These are phyloP conservation scores for Psylliodes chrysocephalus DNA, from an alignment of 2,888 invertebrate species.

Conservation along the genomic window DNA sequence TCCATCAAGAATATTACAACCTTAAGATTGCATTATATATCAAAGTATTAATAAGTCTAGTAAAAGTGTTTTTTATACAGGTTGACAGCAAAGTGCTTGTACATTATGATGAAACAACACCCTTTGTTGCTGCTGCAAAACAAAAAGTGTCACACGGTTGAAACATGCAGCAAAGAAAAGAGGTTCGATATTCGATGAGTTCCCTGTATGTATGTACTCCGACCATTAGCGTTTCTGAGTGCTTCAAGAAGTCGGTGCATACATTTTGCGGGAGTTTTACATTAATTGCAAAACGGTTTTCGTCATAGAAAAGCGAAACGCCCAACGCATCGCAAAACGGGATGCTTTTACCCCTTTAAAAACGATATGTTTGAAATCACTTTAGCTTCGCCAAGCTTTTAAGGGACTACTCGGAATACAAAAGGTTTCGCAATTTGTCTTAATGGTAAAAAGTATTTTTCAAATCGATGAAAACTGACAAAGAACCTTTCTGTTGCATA, in stretches of 20 bases:
- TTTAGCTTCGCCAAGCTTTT: constrained; percentile 20
- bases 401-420: constrained; percentile 17
- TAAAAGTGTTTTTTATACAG: too few species aligned
- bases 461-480: neutral
- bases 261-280: constrained; percentile 25
- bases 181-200: constrained; percentile 6
- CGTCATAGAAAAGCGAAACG: constrained; percentile 13
- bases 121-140: neutral
- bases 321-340: neutral
- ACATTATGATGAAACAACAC: neutral
- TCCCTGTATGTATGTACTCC: constrained; percentile 6
- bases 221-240: constrained; percentile 23
- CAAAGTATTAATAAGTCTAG: too few species aligned
- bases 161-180: neutral
- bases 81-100: too few species aligned
- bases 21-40: too few species aligned
- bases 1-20: too few species aligned
- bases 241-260: constrained; percentile 19
- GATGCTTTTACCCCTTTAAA: constrained; percentile 26
- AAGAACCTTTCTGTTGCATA: neutral
- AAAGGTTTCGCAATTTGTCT: constrained; percentile 16
- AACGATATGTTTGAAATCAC: constrained; percentile 27
- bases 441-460: constrained; percentile 14
- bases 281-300: constrained; percentile 27
- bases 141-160: neutral